phyloP scores from a whole-genome alignment of 1,140 invertebrate species.

The Trichoplusia ni region DNA sequence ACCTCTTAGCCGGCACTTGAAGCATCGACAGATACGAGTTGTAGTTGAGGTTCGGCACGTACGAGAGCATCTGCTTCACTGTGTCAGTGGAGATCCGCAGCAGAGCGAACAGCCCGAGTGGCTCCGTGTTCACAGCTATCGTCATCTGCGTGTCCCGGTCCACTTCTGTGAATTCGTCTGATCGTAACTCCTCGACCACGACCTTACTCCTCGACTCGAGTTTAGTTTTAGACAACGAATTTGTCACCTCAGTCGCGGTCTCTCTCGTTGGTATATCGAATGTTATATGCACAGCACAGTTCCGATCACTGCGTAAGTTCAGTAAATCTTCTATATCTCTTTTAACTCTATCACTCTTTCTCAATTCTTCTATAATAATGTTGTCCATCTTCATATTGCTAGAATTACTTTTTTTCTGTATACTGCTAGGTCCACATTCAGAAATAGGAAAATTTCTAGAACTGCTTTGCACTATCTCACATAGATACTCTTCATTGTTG shows the following conservation, averaged over 20 bases:
- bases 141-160: slow-evolving; percentile 38
- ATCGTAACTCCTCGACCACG: not conserved
- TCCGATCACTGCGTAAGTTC: slow-evolving; percentile 17
- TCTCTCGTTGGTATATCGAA: slow-evolving; percentile 59
- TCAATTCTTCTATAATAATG: slow-evolving; percentile 43
- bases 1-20: slow-evolving; percentile 31
- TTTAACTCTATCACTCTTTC: slow-evolving; percentile 46
- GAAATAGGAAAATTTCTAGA: slow-evolving; percentile 11
- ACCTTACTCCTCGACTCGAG: not conserved
- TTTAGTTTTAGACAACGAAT: slow-evolving; percentile 47
- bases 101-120: slow-evolving; percentile 56
- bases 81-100: slow-evolving; percentile 59
- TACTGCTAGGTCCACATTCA: not conserved
- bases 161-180: not conserved
- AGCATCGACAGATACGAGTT: slow-evolving; percentile 51
- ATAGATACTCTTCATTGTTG: not conserved
- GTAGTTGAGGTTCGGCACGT: slow-evolving; percentile 53
- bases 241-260: slow-evolving; percentile 53
- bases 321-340: slow-evolving; percentile 40
- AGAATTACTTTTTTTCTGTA: not conserved
- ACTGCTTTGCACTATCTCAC: not conserved
- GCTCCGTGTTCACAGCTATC: slow-evolving; percentile 67
- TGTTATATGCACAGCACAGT: slow-evolving; percentile 43
- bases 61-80: slow-evolving; percentile 54
- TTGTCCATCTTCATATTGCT: slow-evolving; percentile 31